These are phyloP conservation scores for Drosophila recens DNA, from an alignment of 2,888 invertebrate genomes.

Conservation along the genomic window DNA sequence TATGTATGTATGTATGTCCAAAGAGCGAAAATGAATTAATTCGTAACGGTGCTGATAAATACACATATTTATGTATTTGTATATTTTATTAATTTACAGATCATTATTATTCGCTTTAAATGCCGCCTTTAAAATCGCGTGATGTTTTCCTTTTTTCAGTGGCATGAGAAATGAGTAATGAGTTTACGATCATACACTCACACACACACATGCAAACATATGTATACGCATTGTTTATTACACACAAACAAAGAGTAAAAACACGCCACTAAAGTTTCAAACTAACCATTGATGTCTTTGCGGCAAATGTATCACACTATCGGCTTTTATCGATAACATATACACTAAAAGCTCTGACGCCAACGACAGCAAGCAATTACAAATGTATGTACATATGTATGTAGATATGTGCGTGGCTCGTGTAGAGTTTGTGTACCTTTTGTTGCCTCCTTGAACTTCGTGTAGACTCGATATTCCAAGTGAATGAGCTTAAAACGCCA, in stretches of 20 bases:
- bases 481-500: slow-evolving; percentile 25
- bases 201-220: too few species aligned
- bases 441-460: slow-evolving; percentile 40
- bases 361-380: not conserved
- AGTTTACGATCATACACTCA: slow-evolving; percentile 10
- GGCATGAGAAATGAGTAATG: slow-evolving; percentile 55
- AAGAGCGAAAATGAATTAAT: slow-evolving; percentile 27
- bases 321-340: slow-evolving; percentile 50
- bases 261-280: slow-evolving; percentile 61
- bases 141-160: slow-evolving; percentile 65
- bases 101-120: slow-evolving; percentile 35
- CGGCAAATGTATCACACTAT: slow-evolving; percentile 39
- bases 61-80: slow-evolving; percentile 16
- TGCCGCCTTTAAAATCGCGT: slow-evolving; percentile 57
- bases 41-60: slow-evolving; percentile 32
- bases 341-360: slow-evolving; percentile 10
- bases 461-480: slow-evolving; percentile 14
- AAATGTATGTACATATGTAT: not conserved
- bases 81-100: slow-evolving; percentile 45
- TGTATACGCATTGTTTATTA: slow-evolving; percentile 46
- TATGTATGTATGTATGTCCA: not conserved
- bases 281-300: slow-evolving; percentile 28
- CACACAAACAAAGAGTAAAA: slow-evolving; percentile 25
- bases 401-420: slow-evolving; percentile 1
- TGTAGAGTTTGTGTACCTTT: slow-evolving; percentile 26